Conservation (phyloP, 2,888 invertebrate genomes). For the Prosapia bicincta region DNA sequence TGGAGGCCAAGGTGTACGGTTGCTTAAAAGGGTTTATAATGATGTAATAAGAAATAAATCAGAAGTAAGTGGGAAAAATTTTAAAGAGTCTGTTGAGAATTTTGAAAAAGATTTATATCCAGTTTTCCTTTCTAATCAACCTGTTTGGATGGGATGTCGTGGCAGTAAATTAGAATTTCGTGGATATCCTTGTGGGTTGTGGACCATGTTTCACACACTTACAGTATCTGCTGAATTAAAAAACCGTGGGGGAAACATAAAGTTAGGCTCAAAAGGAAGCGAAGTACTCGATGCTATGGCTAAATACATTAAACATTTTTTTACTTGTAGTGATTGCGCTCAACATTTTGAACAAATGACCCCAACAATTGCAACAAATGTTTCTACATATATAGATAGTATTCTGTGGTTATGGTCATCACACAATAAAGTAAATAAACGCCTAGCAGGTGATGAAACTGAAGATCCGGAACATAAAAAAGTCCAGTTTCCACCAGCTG, state of each 20-base stretch:
- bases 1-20: constrained; percentile 60
- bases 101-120: constrained; percentile 55
- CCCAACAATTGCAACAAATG: constrained; percentile 62
- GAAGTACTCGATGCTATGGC: constrained; percentile 78
- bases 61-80: constrained; percentile 54
- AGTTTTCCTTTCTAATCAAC: constrained; percentile 33
- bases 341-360: constrained; percentile 89
- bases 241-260: constrained; percentile 42
- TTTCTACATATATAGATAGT: constrained; percentile 67
- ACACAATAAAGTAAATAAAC: constrained; percentile 89
- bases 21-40: constrained; percentile 59
- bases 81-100: constrained; percentile 54
- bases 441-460: constrained; percentile 78
- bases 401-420: constrained; percentile 92
- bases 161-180: constrained; percentile 72
- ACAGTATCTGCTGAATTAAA: constrained; percentile 55
- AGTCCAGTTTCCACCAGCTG: constrained; percentile 74
- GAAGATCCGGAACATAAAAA: constrained; percentile 92
- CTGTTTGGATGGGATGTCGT: constrained; percentile 72
- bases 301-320: constrained; percentile 86
- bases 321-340: constrained; percentile 89
- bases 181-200: constrained; percentile 92
- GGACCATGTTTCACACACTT: constrained; percentile 91
- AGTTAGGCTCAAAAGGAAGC: constrained; percentile 51
- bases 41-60: constrained; percentile 51